A percentile compares a stretch with the other conserved stretches of the same genome.
Conservation (phyloP, 2,797 vertebrate species). For the Rhynchotus rufescens region DNA sequence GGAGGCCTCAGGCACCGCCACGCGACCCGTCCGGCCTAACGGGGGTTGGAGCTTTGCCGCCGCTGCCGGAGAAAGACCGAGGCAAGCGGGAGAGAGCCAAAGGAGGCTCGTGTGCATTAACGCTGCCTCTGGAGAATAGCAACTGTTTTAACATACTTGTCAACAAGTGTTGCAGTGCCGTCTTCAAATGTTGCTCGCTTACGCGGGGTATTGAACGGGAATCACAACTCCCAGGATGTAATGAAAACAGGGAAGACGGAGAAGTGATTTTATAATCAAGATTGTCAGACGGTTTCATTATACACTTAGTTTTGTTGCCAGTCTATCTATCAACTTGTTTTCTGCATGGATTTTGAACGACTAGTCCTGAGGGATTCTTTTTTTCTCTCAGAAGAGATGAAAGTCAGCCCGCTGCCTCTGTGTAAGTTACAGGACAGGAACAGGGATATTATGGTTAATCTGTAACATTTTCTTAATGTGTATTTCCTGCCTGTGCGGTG, state of each 20-base stretch:
- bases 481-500: background rate
- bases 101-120: background rate
- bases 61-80: background rate
- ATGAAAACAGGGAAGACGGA: background rate
- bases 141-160: background rate
- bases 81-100: background rate
- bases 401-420: background rate
- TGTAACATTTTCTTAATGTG: background rate
- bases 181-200: background rate
- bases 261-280: background rate
- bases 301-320: background rate
- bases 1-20: fast-evolving
- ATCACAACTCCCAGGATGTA: constrained; percentile 14
- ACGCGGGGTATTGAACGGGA: background rate
- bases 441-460: background rate
- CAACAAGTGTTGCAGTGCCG: constrained; percentile 31
- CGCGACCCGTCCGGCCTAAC: fast-evolving
- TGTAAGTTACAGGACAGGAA: background rate
- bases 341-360: background rate
- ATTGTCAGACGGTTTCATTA: background rate
- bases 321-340: background rate
- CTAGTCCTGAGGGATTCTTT: background rate
- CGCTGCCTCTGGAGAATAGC: background rate
- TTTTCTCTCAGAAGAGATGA: background rate
- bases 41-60: background rate